Evolutionary conservation across 1,140 invertebrate species (phyloP).

Genomic region (Bombus vancouverensis): DNA sequence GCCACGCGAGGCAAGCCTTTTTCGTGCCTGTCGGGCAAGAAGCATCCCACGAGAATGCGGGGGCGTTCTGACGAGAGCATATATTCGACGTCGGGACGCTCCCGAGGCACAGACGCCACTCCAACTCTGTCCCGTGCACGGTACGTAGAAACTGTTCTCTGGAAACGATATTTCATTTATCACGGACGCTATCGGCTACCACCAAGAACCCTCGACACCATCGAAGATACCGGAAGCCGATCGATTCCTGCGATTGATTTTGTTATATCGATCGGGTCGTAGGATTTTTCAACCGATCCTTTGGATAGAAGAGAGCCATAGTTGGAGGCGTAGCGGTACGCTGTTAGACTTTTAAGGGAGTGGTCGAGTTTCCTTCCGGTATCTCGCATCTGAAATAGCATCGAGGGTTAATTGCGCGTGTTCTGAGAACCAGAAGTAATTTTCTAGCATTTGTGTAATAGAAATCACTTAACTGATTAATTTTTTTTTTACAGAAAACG

Average conservation of each 20-base stretch:
- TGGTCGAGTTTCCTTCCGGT: slow-evolving; percentile 27
- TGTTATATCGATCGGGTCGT: no score
- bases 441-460: not conserved
- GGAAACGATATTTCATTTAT: slow-evolving; percentile 16
- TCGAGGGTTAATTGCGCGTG: not conserved
- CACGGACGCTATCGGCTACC: slow-evolving; percentile 18
- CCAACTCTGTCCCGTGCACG: slow-evolving; percentile 83
- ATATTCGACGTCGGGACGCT: slow-evolving; percentile 81
- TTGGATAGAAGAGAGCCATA: not conserved
- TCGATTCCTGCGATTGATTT: not conserved
- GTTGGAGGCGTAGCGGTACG: not conserved
- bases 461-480: not conserved
- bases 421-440: not conserved
- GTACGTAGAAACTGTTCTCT: slow-evolving; percentile 75
- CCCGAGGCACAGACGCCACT: slow-evolving; percentile 81
- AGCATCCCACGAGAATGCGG: slow-evolving; percentile 80
- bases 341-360: slow-evolving; percentile 23
- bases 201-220: not conserved
- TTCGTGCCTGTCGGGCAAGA: slow-evolving; percentile 81
- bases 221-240: not conserved
- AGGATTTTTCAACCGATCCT: not conserved
- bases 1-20: slow-evolving; percentile 81
- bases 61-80: slow-evolving; percentile 82
- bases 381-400: slow-evolving; percentile 34
- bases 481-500: no score